Percentiles rank a stretch among this genome's conserved stretches.
Conservation (phyloP, 2,888 invertebrate genomes). For the Parnassius smintheus region DNA sequence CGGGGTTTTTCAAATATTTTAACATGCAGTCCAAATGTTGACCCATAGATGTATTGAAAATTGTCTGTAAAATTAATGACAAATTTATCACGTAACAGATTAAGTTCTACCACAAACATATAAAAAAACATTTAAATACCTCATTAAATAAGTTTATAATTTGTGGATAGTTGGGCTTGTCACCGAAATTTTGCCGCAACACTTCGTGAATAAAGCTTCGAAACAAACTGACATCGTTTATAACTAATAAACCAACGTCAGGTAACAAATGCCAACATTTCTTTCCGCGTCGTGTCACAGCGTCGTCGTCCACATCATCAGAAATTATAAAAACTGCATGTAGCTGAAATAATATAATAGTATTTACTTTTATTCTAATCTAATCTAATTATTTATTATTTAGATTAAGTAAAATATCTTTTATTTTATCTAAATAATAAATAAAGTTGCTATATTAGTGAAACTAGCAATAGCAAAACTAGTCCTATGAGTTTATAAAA, state of each 20-base stretch:
- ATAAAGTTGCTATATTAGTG: too few relatives aligned
- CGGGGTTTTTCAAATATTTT: conserved; percentile 7
- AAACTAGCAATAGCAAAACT: too few relatives aligned
- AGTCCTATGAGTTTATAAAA: too few relatives aligned
- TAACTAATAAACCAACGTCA: conserved; percentile 12
- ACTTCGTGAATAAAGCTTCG: conserved; percentile 13
- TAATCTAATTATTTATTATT: too few relatives aligned
- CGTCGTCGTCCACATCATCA: conserved; percentile 20
- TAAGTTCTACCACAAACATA: conserved; percentile 31
- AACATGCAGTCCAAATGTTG: conserved; percentile 86
- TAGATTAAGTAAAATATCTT: too few relatives aligned
- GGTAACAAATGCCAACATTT: conserved; percentile 22
- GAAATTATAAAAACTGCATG: conserved; percentile 62
- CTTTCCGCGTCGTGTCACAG: conserved; percentile 15
- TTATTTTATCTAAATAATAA: too few relatives aligned
- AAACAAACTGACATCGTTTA: conserved; percentile 12
- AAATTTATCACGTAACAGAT: background rate
- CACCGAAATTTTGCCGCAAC: conserved; percentile 85
- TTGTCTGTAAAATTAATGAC: conserved; percentile 45
- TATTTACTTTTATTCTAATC: background rate
- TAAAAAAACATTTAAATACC: conserved; percentile 47
- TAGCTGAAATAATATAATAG: conserved; percentile 68
- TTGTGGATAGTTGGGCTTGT: conserved; percentile 85
- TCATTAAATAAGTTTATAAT: conserved; percentile 83
- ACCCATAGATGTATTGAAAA: conserved; percentile 86